A percentile compares a stretch with the other conserved stretches of the same genome.
phyloP scores from a whole-genome alignment of 1,140 invertebrate genomes.

The Hyles euphorbiae region DNA sequence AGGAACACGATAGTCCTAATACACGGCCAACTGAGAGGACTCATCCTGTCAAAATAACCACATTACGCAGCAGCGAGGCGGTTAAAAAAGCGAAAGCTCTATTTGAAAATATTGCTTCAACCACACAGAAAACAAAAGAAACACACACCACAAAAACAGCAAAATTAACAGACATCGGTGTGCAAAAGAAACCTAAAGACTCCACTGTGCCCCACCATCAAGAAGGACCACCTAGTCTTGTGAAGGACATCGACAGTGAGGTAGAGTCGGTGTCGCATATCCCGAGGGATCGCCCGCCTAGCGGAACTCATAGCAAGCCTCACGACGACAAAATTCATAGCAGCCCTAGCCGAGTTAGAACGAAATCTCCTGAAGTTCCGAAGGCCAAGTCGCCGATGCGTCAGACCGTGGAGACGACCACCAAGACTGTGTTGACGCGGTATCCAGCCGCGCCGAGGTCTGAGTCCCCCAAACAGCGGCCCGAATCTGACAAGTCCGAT shows the following conservation, averaged over 20 bases:
- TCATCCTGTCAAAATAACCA: constrained; percentile 55
- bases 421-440: constrained; percentile 31
- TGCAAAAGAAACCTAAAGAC: constrained; percentile 55
- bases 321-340: constrained; percentile 26
- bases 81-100: constrained; percentile 80
- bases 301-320: constrained; percentile 7
- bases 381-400: constrained; percentile 42
- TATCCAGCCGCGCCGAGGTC: constrained; percentile 27
- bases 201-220: constrained; percentile 31
- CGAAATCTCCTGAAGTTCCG: constrained; percentile 35
- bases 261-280: constrained; percentile 21
- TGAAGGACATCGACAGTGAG: constrained; percentile 32
- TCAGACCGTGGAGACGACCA: constrained; percentile 28
- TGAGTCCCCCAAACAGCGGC: constrained; percentile 27
- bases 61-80: constrained; percentile 76
- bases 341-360: constrained; percentile 30
- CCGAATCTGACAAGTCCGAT: constrained; percentile 32
- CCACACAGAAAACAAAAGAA: constrained; percentile 50
- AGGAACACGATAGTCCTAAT: constrained; percentile 30
- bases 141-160: constrained; percentile 34
- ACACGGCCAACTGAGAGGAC: constrained; percentile 38
- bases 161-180: constrained; percentile 62
- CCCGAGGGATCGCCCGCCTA: constrained; percentile 16
- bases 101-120: constrained; percentile 79
- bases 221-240: constrained; percentile 24